These are phyloP conservation scores for Aviceda subcristata DNA, from an alignment of 2,113 vertebrate genomes.

Conservation along the genomic window DNA sequence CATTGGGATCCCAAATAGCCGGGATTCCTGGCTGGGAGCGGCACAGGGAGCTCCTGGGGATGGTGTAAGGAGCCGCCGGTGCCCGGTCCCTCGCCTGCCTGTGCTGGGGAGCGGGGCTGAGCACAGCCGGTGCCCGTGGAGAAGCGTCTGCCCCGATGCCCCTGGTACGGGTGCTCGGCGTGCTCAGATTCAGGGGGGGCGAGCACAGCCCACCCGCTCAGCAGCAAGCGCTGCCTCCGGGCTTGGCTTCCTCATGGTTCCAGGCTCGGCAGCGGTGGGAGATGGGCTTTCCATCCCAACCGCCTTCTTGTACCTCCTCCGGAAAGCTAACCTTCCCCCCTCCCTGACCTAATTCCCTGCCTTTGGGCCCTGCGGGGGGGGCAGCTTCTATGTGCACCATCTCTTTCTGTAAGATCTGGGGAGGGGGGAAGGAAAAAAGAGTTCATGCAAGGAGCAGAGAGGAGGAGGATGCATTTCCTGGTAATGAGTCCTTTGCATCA, in stretches of 20 bases:
- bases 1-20: rapidly evolving
- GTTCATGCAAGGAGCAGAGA: background rate
- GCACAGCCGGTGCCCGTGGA: background rate
- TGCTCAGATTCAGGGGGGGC: background rate
- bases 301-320: background rate
- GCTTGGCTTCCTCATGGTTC: background rate
- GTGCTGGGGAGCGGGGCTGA: background rate
- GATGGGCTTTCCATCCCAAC: background rate
- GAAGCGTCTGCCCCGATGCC: background rate
- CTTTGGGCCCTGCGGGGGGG: background rate
- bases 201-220: background rate
- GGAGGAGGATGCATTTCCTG: background rate
- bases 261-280: background rate
- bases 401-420: background rate
- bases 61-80: background rate
- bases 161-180: rapidly evolving
- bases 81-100: background rate
- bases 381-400: rapidly evolving
- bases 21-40: rapidly evolving
- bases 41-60: background rate
- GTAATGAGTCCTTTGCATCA: background rate
- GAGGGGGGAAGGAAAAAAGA: background rate
- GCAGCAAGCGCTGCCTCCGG: rapidly evolving
- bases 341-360: rapidly evolving
- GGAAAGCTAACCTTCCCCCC: background rate